Evolutionary conservation across 2,797 vertebrate genomes (phyloP).

Genomic region (Choloepus didactylus): DNA sequence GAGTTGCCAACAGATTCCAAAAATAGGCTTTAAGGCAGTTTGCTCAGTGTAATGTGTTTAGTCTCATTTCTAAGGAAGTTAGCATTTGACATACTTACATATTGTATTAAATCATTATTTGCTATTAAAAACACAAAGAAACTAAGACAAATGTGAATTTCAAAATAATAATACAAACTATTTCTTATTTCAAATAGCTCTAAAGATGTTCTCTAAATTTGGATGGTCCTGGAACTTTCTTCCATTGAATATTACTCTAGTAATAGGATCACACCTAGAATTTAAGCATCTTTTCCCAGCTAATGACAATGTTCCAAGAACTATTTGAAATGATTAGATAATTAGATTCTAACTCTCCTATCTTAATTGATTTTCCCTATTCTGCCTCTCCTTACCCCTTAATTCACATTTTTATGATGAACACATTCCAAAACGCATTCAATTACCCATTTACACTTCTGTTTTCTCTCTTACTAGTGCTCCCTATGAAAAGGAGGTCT

Average conservation of each 20-base stretch:
- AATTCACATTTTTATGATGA: conserved; percentile 25
- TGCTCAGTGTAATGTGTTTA: conserved; percentile 14
- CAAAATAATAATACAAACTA: conserved; percentile 9
- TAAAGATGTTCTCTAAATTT: background rate
- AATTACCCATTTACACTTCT: background rate
- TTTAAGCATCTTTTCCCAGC: background rate
- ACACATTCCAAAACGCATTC: background rate
- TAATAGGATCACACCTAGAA: background rate
- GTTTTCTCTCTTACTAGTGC: background rate
- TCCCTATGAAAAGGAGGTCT: background rate
- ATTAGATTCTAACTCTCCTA: conserved; percentile 38
- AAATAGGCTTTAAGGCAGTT: conserved; percentile 31
- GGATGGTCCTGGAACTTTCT: background rate
- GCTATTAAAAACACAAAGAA: background rate
- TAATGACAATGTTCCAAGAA: background rate
- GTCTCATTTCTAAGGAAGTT: conserved; percentile 38
- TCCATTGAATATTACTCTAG: background rate
- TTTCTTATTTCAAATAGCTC: background rate
- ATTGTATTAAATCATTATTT: conserved; percentile 61
- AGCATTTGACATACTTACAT: conserved; percentile 11
- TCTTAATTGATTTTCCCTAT: background rate
- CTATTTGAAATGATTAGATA: conserved; percentile 13
- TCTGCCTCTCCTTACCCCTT: background rate
- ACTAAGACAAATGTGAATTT: background rate
- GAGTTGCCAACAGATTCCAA: conserved; percentile 18